phyloP scores from a whole-genome alignment of 2,888 invertebrate genomes.

The Orchestes rusci region DNA sequence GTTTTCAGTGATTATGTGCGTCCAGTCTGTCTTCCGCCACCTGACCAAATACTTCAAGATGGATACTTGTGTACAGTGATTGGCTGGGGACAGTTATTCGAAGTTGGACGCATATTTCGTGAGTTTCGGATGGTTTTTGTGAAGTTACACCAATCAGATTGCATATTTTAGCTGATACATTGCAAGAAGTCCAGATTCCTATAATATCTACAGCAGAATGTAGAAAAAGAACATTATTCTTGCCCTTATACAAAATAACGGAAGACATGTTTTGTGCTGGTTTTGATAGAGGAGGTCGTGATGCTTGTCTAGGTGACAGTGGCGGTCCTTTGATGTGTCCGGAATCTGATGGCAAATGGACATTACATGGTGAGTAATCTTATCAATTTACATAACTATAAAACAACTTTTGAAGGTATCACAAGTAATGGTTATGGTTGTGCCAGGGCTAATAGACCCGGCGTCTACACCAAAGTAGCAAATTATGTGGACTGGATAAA shows the following conservation, averaged over 20 bases:
- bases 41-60: constrained; percentile 52
- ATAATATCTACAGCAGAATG: constrained; percentile 72
- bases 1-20: constrained; percentile 56
- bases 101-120: constrained; percentile 75
- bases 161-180: constrained; percentile 75
- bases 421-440: constrained; percentile 78
- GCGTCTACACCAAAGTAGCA: constrained; percentile 73
- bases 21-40: constrained; percentile 59
- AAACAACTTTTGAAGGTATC: constrained; percentile 54
- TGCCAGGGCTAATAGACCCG: constrained; percentile 69
- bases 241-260: constrained; percentile 69
- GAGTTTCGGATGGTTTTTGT: constrained; percentile 45
- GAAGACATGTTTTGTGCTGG: constrained; percentile 81
- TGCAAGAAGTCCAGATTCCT: constrained; percentile 75
- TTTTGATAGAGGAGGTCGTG: constrained; percentile 68
- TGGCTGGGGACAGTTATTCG: constrained; percentile 76
- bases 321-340: constrained; percentile 75
- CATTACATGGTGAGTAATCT: constrained; percentile 32
- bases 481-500: constrained; percentile 70
- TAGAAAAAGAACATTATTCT: constrained; percentile 62
- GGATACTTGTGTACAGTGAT: constrained; percentile 68
- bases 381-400: background rate
- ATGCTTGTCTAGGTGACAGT: constrained; percentile 74
- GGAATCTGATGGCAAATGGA: constrained; percentile 46
- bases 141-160: too few relatives aligned